Evolutionary conservation across 2,888 invertebrate species (phyloP).

Genomic region (Unio delphinus): DNA sequence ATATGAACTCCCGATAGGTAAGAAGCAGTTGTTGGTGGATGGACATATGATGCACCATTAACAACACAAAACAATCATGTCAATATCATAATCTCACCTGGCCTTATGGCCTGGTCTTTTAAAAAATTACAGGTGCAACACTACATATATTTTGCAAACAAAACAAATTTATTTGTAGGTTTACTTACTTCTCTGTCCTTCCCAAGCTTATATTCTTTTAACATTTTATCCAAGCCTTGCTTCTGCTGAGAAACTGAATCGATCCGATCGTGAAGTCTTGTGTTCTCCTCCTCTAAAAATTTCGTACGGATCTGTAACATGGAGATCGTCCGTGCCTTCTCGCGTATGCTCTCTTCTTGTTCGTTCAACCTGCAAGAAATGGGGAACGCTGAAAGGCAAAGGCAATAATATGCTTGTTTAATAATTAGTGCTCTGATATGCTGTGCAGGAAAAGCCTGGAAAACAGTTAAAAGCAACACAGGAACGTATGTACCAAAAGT

Average conservation of each 20-base stretch:
- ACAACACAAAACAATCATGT: too few species aligned
- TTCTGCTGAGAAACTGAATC: slow-evolving; percentile 61
- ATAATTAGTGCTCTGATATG: too few species aligned
- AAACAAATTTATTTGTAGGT: too few species aligned
- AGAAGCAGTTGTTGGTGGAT: too few species aligned
- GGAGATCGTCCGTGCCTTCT: slow-evolving; percentile 58
- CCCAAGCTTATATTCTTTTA: slow-evolving; percentile 59
- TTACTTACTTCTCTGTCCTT: slow-evolving; percentile 54
- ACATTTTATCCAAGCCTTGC: slow-evolving; percentile 57
- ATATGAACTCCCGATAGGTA: too few species aligned
- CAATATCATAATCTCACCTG: too few species aligned
- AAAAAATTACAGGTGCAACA: background rate
- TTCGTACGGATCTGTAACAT: slow-evolving; percentile 60
- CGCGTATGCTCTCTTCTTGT: slow-evolving; percentile 59
- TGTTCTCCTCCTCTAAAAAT: slow-evolving; percentile 67
- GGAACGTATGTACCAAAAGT: too few species aligned
- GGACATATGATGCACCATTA: too few species aligned
- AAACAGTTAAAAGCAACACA: too few species aligned
- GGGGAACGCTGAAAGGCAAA: slow-evolving; percentile 41
- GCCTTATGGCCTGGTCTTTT: background rate
- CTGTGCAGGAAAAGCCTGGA: too few species aligned
- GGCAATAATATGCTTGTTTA: background rate
- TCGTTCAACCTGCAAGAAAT: slow-evolving; percentile 64
- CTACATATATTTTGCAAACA: background rate
- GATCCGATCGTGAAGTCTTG: slow-evolving; percentile 58